Percentiles rank a stretch among this genome's conserved stretches.
These are phyloP conservation scores for Phalloptychus januarius DNA, from an alignment of 2,797 vertebrate genomes.

Conservation along the genomic window DNA sequence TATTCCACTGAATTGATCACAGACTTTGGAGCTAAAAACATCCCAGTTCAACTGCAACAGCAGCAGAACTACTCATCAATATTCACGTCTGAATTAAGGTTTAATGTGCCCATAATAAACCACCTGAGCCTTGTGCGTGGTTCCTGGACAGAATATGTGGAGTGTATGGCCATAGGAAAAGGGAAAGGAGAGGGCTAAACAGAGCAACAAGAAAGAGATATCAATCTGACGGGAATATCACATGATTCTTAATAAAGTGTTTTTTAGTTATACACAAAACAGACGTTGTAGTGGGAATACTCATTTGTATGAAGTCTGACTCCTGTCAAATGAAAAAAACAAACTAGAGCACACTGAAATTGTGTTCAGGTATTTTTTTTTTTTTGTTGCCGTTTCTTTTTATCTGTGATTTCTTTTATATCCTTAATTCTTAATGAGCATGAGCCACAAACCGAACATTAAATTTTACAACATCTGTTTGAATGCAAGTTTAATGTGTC, in stretches of 20 bases:
- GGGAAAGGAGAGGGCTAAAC: slow-evolving; percentile 6
- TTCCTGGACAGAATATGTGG: neutral
- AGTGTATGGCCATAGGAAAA: slow-evolving; percentile 9
- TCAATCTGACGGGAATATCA: neutral
- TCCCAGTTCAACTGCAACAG: slow-evolving; percentile 14
- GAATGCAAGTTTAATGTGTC: neutral
- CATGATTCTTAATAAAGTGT: neutral
- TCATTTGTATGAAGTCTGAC: neutral
- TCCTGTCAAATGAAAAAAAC: neutral
- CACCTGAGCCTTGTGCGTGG: slow-evolving; percentile 66
- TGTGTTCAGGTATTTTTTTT: neutral
- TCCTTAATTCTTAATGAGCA: neutral
- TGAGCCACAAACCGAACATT: neutral
- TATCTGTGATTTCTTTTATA: neutral
- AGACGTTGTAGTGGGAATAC: neutral
- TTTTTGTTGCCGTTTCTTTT: neutral
- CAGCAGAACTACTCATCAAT: slow-evolving; percentile 75
- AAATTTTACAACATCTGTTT: neutral
- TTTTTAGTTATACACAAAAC: neutral
- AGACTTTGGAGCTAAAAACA: neutral
- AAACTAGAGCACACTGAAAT: neutral
- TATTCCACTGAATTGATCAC: neutral
- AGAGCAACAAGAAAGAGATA: slow-evolving; percentile 12
- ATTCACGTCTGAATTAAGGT: slow-evolving; percentile 74
- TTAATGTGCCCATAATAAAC: slow-evolving; percentile 69